Percentiles rank a stretch among this genome's conserved stretches.
phyloP scores from a whole-genome alignment of 2,797 vertebrate genomes.

The Onychomys leucogaster region DNA sequence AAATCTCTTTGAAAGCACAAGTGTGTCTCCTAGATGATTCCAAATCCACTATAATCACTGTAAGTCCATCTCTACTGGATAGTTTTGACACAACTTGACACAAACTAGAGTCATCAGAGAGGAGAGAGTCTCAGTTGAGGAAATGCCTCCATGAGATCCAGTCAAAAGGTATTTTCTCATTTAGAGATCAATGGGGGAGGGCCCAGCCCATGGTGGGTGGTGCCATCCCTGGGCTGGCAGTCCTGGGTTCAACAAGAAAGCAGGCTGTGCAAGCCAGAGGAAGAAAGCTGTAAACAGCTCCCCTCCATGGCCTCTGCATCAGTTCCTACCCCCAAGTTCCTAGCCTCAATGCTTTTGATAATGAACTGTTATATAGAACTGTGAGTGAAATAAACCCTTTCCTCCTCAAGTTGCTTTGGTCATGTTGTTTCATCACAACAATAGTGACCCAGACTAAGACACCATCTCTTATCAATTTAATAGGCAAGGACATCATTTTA shows the following conservation, averaged over 20 bases:
- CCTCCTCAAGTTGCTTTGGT: neutral
- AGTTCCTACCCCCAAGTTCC: neutral
- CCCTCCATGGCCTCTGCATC: neutral
- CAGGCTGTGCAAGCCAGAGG: neutral
- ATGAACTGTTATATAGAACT: neutral
- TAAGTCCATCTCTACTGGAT: neutral
- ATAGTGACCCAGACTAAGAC: neutral
- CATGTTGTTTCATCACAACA: neutral
- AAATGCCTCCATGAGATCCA: neutral
- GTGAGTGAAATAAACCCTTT: neutral
- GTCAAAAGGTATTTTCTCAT: neutral
- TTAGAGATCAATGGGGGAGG: neutral
- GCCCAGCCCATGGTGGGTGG: neutral
- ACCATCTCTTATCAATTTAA: neutral
- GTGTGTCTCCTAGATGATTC: neutral
- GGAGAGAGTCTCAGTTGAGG: neutral
- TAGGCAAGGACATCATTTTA: neutral
- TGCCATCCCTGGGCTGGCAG: neutral
- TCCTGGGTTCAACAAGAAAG: neutral
- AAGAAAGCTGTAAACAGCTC: neutral
- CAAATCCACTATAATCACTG: neutral
- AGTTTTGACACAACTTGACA: neutral
- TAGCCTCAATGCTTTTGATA: neutral
- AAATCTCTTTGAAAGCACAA: neutral
- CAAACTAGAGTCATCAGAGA: neutral